Conservation (phyloP, 2,797 vertebrate species). For the Numenius phaeopus region DNA sequence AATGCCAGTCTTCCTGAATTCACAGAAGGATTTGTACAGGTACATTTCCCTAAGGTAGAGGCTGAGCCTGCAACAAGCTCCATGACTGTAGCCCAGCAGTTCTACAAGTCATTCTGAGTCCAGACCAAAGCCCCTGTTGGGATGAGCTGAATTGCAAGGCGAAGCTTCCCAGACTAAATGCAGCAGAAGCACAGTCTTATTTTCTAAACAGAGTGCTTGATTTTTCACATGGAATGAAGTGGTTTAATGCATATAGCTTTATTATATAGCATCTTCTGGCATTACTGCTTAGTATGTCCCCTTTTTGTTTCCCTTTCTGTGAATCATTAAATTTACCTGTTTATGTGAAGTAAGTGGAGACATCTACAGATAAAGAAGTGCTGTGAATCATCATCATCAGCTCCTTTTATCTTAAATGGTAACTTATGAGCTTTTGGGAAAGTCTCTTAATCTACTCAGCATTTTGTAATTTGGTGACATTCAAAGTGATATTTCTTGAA, state of each 20-base stretch:
- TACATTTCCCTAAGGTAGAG: background rate
- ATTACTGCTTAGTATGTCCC: background rate
- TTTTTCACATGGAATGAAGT: background rate
- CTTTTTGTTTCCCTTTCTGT: slow-evolving; percentile 1
- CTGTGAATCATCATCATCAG: background rate
- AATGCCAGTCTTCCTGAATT: background rate
- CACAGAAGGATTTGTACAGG: background rate
- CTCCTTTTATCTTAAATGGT: slow-evolving; percentile 15
- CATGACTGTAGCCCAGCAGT: background rate
- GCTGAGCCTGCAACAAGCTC: background rate
- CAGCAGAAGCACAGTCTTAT: background rate
- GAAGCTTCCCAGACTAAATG: background rate
- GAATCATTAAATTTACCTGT: slow-evolving; percentile 27
- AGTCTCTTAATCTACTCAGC: background rate
- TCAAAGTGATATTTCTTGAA: background rate
- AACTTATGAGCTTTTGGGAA: background rate
- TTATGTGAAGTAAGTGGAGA: background rate
- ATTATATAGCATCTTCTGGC: background rate
- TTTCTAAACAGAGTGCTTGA: background rate
- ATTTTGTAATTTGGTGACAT: background rate
- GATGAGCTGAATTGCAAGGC: background rate
- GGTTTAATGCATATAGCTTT: background rate
- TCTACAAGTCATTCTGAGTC: background rate
- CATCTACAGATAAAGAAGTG: background rate
- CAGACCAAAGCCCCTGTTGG: background rate